A percentile compares a stretch with the other conserved stretches of the same genome.
phyloP scores from a whole-genome alignment of 2,797 vertebrate species.

The Silurus aristotelis region DNA sequence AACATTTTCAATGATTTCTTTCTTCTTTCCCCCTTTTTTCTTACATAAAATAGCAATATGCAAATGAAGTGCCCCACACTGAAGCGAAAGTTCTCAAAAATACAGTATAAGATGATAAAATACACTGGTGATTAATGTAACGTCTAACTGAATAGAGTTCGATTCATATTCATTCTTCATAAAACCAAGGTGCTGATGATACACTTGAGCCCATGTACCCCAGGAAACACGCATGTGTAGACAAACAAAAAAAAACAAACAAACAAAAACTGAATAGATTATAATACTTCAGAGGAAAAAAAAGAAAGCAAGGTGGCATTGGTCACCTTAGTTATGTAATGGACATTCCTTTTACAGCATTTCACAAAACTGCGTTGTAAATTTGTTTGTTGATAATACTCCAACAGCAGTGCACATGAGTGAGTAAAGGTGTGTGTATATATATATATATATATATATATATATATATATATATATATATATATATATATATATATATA shows the following conservation, averaged over 20 bases:
- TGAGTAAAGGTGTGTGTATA: constrained; percentile 37
- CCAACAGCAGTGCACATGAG: constrained; percentile 35
- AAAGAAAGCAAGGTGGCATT: constrained; percentile 43
- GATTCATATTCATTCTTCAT: constrained; percentile 68
- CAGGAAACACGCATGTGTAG: constrained; percentile 71
- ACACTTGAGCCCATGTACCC: constrained; percentile 74
- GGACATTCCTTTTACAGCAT: constrained; percentile 49
- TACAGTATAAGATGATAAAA: constrained; percentile 76
- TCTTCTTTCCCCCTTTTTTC: constrained; percentile 55
- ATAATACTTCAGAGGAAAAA: constrained; percentile 61
- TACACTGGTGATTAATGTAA: constrained; percentile 74
- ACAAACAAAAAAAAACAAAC: constrained; percentile 70
- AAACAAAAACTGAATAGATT: constrained; percentile 57
- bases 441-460: constrained; percentile 13
- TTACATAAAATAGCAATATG: constrained; percentile 87
- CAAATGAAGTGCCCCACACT: constrained; percentile 84
- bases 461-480: constrained; percentile 18
- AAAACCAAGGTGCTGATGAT: constrained; percentile 80
- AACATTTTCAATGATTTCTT: constrained; percentile 80
- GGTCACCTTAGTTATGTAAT: constrained; percentile 35
- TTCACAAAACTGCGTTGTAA: constrained; percentile 13
- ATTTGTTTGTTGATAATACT: constrained; percentile 4
- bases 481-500: background rate
- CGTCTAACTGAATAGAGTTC: constrained; percentile 75
- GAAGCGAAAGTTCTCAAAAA: constrained; percentile 69